phyloP scores from a whole-genome alignment of 1,140 invertebrate genomes.

The Potamilus streckersoni region DNA sequence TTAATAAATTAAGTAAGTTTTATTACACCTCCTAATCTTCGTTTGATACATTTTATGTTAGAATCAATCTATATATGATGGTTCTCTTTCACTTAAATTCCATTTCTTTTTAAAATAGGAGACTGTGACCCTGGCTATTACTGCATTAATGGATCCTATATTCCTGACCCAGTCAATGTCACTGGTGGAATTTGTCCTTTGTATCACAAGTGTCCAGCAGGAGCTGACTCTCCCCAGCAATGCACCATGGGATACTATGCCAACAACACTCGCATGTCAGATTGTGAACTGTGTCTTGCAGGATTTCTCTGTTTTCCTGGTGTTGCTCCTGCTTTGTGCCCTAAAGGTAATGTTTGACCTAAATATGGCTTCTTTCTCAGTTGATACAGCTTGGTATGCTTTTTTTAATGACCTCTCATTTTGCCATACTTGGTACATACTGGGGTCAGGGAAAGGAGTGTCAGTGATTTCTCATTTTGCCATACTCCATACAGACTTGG shows the following conservation, averaged over 20 bases:
- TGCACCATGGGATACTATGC: conserved; percentile 56
- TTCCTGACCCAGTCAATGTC: conserved; percentile 48
- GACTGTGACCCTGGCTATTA: conserved; percentile 58
- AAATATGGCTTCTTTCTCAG: too few species aligned
- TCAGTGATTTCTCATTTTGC: too few species aligned
- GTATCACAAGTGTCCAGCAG: conserved; percentile 50
- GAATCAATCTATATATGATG: too few species aligned
- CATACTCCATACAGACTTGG: too few species aligned
- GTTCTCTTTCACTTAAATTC: too few species aligned
- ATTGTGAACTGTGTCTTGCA: conserved; percentile 51
- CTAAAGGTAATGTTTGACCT: conserved; percentile 43
- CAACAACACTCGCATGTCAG: conserved; percentile 58
- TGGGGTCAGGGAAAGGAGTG: too few species aligned
- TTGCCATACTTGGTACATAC: too few species aligned
- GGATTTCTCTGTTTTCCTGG: conserved; percentile 57
- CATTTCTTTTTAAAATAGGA: conserved; percentile 23
- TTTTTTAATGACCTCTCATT: too few species aligned
- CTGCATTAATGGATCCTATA: conserved; percentile 52
- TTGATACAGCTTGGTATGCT: too few species aligned
- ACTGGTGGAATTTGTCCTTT: conserved; percentile 60
- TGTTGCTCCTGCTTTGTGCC: conserved; percentile 51
- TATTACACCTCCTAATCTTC: too few species aligned
- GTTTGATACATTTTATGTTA: too few species aligned
- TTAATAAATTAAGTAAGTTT: too few species aligned
- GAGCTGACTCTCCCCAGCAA: conserved; percentile 41